phyloP scores from a whole-genome alignment of 2,888 invertebrate species.

The Pollenia labialis region DNA sequence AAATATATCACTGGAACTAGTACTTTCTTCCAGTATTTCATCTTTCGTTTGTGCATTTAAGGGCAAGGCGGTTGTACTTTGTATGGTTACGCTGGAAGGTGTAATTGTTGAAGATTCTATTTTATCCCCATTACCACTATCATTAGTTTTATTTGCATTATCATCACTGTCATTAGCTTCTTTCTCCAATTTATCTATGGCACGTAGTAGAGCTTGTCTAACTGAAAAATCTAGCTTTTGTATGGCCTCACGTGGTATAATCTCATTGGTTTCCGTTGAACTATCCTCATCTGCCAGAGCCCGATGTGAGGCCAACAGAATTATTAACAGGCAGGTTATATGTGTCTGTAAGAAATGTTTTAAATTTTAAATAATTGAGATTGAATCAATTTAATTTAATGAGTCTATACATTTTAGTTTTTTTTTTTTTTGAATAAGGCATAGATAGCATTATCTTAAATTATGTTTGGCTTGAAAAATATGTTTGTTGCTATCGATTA shows the following conservation, averaged over 20 bases:
- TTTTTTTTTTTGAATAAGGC: not conserved
- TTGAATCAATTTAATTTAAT: constrained; percentile 34
- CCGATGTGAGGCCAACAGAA: constrained; percentile 75
- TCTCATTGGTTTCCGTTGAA: constrained; percentile 82
- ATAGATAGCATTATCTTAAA: not conserved
- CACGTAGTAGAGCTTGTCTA: constrained; percentile 90
- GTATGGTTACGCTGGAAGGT: constrained; percentile 42
- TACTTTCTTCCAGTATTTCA: constrained; percentile 85
- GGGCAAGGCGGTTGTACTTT: constrained; percentile 60
- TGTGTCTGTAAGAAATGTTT: constrained; percentile 74
- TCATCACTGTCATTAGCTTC: constrained; percentile 82
- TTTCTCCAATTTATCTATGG: constrained; percentile 90
- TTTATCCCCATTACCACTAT: constrained; percentile 77
- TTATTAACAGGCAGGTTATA: constrained; percentile 76
- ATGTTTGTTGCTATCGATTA: not conserved
- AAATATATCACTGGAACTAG: constrained; percentile 83
- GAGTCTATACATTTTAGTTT: constrained; percentile 15
- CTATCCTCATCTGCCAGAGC: constrained; percentile 75
- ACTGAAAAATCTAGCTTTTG: constrained; percentile 88
- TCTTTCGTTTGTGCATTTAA: constrained; percentile 75
- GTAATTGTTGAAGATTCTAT: constrained; percentile 35
- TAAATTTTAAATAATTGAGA: constrained; percentile 9
- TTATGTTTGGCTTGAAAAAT: not conserved
- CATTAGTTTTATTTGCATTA: constrained; percentile 78
- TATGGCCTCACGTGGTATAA: constrained; percentile 86